Base-by-base conservation (phyloP, 2,888 invertebrate species). In the Perizoma flavofasciatum region DNA sequence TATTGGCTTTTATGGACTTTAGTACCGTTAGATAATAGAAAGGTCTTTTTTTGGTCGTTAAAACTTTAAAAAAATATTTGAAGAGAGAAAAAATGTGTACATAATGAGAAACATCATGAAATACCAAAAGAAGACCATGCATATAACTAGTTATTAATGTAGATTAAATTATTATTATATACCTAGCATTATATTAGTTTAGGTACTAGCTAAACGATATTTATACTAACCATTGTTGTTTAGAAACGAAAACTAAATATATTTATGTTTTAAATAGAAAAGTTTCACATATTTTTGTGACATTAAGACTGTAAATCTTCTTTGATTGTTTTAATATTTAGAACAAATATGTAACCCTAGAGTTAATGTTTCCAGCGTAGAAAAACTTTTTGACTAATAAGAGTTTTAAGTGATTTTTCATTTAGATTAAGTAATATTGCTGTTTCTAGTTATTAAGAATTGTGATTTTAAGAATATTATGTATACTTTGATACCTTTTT, bases 301-400 rank as follows among this genome's bases (percentile, higher is more conserved):
- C 84, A 79, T 82, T 82, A 83, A 86, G 88, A 88, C 88, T 88
- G 86, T 87, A 83, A 80, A 81, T 68, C 58, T 65, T 67, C 55
- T 61, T 56, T 64, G 46, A 61, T 49, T 62, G 55, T 61, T 61
- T 46, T 61, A 47, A 49, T 64, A 49, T 49, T 50, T 64, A 67
- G 66, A 61, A 56, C 54, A 61, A 66, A 63, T 50, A 52, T 9
- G 32, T 64, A 60, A 53, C 37, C 22, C 35, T 57, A 57, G 55
- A 8, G 0, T 8, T 39, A 50, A 52, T 40, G 10, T 54, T 50
- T 57, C 6, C 11, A 43, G 33, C 47, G 45, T 62, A 58, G 58
- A 41, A 9, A 61, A 48, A 56, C 40, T n/a, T 56, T 49, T 47
- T 44, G 6, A 47, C 11, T 1, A 32, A 34, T 6, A 44, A 34